Evolutionary conservation across 1,140 invertebrate genomes (phyloP).

Genomic region (Wiebesia pumilae): DNA sequence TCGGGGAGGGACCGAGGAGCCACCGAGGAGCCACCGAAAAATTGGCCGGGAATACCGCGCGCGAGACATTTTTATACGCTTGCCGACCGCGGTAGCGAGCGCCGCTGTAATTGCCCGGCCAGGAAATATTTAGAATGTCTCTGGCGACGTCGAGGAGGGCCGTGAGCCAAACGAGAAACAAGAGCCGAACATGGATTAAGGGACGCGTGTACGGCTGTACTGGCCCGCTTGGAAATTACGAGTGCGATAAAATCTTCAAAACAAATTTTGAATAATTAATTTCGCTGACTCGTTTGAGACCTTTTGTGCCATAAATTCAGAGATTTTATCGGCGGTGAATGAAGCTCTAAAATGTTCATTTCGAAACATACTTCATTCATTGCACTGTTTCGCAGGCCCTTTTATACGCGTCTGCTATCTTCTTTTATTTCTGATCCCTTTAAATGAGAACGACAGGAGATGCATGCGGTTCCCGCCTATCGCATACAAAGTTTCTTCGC

Average conservation of each 20-base stretch:
- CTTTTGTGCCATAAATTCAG: slow-evolving; percentile 23
- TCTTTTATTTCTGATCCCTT: slow-evolving; percentile 27
- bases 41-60: slow-evolving; percentile 27
- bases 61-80: slow-evolving; percentile 37
- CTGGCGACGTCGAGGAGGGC: slow-evolving; percentile 4
- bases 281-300: neutral
- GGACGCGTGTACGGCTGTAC: neutral
- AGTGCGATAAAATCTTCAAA: slow-evolving; percentile 23
- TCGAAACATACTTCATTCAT: slow-evolving; percentile 16
- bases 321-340: slow-evolving; percentile 23
- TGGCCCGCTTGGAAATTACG: neutral
- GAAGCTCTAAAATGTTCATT: slow-evolving; percentile 25
- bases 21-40: slow-evolving; percentile 39
- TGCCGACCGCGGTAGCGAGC: neutral
- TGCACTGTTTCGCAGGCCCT: slow-evolving; percentile 14
- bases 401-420: neutral
- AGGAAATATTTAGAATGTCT: slow-evolving; percentile 49
- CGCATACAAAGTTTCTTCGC: slow-evolving; percentile 20
- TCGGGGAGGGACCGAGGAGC: neutral
- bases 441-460: neutral
- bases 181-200: neutral
- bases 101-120: slow-evolving; percentile 30
- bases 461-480: slow-evolving; percentile 16
- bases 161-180: neutral
- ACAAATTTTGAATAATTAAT: slow-evolving; percentile 41